Evolutionary conservation across 2,113 vertebrate species (phyloP), one percentile per base, ranked within the genome.

Genomic region (Dasyprocta punctata): DNA sequence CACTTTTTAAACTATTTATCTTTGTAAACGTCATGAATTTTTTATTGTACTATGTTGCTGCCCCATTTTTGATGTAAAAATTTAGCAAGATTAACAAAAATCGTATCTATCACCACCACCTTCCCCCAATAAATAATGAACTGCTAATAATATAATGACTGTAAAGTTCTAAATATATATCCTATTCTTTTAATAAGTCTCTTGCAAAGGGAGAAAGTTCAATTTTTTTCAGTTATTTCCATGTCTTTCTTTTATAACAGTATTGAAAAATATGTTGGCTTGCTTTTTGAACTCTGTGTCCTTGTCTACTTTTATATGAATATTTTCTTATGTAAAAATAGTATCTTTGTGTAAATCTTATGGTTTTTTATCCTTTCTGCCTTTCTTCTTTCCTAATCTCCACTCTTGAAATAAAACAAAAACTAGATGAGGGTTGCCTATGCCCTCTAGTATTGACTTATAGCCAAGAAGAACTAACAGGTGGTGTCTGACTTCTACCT

Each of bases 361-460:
- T 54, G 28, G 3, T 1, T 73, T 65, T 96, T 95, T 86, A 71
- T 78, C 26, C 30, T 61, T 58, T 81, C 38, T 63, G 26, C 38
- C n/a, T 47, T n/a, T 38, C 30, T 85, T 7, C n/a, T 26, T n/a
- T 61, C 10, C 11, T 91, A 73, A 41, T 30, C 80, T 54, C 10
- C n/a, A 61, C 28, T 93, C 38, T 88, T 77, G 91, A 97, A 88
- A 73, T 78, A 94, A 96, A 85, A 73, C 0, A 73, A 83, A 96
- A 69, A 13, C 11, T 47, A 89, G 60, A 19, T 17, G 56, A 52
- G 20, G 3, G 2, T 80, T 75, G 30, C 38, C 3, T 80, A 24
- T 92, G 49, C 16, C 54, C 80, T 92, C 63, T 7, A 47, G 38
- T 16, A 33, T 2, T 96, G 47, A 65, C 33, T 87, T 94, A 78